Evolutionary conservation across 2,888 invertebrate genomes (phyloP).

Genomic region (Rhyacophila evoluta): DNA sequence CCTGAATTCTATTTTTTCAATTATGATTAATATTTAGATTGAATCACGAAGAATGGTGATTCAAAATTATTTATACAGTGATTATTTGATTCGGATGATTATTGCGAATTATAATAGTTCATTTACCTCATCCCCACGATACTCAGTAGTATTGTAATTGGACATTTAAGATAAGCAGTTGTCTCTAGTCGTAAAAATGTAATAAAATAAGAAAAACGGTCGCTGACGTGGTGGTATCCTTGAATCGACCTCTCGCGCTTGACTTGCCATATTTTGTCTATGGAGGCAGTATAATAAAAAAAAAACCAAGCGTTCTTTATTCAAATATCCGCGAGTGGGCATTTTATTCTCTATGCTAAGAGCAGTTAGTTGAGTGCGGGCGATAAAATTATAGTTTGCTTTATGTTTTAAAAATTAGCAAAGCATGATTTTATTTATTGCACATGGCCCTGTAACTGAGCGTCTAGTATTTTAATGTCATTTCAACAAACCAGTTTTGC

Average conservation of each 20-base stretch:
- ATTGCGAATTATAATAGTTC: not conserved
- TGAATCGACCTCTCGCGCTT: conserved; percentile 31
- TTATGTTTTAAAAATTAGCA: not conserved
- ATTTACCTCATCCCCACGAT: not conserved
- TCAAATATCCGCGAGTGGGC: conserved; percentile 19
- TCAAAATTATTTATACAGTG: too few species aligned
- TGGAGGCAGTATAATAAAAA: not conserved
- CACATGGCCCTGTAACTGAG: not conserved
- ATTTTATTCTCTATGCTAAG: not conserved
- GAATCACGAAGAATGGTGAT: too few species aligned
- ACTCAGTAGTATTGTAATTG: conserved; percentile 42
- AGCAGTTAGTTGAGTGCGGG: not conserved
- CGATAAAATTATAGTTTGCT: not conserved
- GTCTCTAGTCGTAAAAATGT: conserved; percentile 45
- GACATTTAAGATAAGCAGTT: conserved; percentile 47
- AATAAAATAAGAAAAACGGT: conserved; percentile 44
- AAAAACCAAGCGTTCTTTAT: not conserved
- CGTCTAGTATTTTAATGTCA: not conserved
- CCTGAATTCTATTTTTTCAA: too few species aligned
- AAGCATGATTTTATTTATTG: not conserved
- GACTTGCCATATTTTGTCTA: conserved; percentile 10
- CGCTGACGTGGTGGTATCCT: conserved; percentile 34
- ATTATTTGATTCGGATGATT: too few species aligned
- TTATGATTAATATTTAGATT: too few species aligned
- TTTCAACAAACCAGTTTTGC: not conserved